phyloP scores from a whole-genome alignment of 2,113 vertebrate species.

The Andinoacara biseriatus region DNA sequence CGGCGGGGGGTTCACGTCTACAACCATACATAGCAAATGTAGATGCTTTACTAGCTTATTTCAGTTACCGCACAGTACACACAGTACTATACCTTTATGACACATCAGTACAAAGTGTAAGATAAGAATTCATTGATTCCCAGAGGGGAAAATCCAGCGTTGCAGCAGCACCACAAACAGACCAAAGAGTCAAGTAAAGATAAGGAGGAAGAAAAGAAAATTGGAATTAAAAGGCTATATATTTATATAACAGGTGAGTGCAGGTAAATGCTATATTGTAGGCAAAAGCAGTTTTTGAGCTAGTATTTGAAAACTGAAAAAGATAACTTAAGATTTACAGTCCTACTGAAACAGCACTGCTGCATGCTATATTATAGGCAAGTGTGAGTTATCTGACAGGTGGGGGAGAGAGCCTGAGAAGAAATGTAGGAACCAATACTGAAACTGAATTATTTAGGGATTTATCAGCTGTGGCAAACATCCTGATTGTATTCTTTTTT shows the following conservation, averaged over 20 bases:
- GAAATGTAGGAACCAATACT: not conserved
- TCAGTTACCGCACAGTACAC: not conserved
- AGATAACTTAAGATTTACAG: not conserved
- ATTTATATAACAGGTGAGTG: not conserved
- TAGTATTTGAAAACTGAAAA: not conserved
- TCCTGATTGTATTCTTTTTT: rapidly evolving
- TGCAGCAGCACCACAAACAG: constrained; percentile 7
- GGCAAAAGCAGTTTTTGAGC: not conserved
- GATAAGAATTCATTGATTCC: constrained; percentile 56
- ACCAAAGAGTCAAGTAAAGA: constrained; percentile 24
- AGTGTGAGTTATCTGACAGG: not conserved
- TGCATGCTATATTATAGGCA: not conserved
- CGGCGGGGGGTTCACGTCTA: not conserved
- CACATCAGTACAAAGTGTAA: constrained; percentile 30
- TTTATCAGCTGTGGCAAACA: not conserved
- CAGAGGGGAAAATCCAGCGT: constrained; percentile 4
- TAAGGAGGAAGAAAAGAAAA: not conserved
- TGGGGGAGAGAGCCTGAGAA: not conserved
- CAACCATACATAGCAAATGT: not conserved
- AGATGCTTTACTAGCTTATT: not conserved
- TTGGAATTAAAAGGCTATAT: constrained; percentile 3
- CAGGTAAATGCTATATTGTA: not conserved
- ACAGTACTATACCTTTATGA: not conserved
- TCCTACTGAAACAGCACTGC: not conserved
- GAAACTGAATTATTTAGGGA: not conserved